Conservation (phyloP, 1,140 invertebrate genomes). For the Microplitis mediator region DNA sequence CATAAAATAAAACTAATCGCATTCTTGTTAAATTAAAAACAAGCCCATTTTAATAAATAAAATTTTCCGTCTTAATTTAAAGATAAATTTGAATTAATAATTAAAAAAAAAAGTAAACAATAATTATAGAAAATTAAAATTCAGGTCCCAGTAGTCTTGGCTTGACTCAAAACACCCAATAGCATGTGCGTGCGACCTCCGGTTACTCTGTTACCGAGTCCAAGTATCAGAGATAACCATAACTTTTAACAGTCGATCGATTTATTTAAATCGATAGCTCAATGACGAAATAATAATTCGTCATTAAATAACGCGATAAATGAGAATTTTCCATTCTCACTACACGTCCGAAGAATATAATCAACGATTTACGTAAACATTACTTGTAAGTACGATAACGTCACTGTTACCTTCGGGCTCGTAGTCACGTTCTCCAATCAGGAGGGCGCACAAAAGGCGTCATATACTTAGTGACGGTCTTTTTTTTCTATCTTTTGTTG, state of each 20-base stretch:
- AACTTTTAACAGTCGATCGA: neutral
- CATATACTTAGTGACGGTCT: constrained; percentile 77
- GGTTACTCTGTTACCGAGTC: neutral
- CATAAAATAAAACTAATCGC: too few relatives aligned
- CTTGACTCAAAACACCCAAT: neutral
- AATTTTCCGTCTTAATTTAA: too few relatives aligned
- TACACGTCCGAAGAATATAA: neutral
- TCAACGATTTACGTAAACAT: constrained; percentile 51
- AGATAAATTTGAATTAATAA: too few relatives aligned
- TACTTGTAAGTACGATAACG: constrained; percentile 53
- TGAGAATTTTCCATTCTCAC: constrained; percentile 5
- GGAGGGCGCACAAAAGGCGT: constrained; percentile 56
- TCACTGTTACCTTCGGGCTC: constrained; percentile 48
- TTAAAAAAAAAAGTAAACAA: too few relatives aligned
- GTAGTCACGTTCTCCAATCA: constrained; percentile 48
- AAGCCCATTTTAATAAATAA: too few relatives aligned
- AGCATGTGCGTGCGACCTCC: constrained; percentile 2
- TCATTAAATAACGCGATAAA: too few relatives aligned
- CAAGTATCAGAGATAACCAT: neutral
- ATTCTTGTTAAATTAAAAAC: too few relatives aligned
- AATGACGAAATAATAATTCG: too few relatives aligned
- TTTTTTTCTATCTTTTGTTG: constrained; percentile 75
- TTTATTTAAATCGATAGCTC: too few relatives aligned
- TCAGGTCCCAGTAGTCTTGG: constrained; percentile 20
- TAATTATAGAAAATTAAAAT: neutral